Percentiles rank a stretch among this genome's conserved stretches.
These are phyloP conservation scores for Pyxicephalus adspersus DNA, from an alignment of 2,113 vertebrate species.

Conservation along the genomic window DNA sequence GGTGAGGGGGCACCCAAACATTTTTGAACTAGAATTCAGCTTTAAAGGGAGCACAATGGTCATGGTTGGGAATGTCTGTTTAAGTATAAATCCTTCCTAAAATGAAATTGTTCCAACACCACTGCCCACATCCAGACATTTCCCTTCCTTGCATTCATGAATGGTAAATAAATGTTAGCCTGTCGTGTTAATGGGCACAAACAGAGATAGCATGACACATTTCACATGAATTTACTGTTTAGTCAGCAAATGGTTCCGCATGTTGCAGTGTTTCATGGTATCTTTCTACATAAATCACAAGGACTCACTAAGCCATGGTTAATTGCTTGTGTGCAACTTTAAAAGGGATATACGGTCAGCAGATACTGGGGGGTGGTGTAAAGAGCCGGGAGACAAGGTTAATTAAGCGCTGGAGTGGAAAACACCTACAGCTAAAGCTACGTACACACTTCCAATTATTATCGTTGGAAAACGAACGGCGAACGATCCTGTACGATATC, in stretches of 20 bases:
- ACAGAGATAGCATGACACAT: background rate
- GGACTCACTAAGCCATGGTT: background rate
- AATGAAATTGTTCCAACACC: too few species aligned
- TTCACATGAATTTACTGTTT: background rate
- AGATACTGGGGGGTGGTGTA: constrained; percentile 6
- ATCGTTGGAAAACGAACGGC: too few species aligned
- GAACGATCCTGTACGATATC: too few species aligned
- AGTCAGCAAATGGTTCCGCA: background rate
- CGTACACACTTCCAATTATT: too few species aligned
- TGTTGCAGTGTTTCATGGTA: background rate
- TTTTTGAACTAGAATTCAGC: too few species aligned
- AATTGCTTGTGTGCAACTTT: background rate
- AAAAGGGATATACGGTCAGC: constrained; percentile 4
- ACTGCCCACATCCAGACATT: too few species aligned
- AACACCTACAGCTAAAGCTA: constrained; percentile 33
- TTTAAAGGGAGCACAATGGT: too few species aligned
- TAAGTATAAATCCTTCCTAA: too few species aligned
- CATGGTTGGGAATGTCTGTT: too few species aligned
- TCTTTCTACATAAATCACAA: background rate
- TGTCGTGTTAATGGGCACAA: background rate
- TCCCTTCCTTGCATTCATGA: too few species aligned
- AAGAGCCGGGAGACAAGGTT: constrained; percentile 37
- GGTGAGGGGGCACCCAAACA: too few species aligned
- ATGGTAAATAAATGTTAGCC: too few species aligned
- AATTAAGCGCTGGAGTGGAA: constrained; percentile 36